These are phyloP conservation scores for Anodontia alba DNA, from an alignment of 2,888 invertebrate species.

Conservation along the genomic window DNA sequence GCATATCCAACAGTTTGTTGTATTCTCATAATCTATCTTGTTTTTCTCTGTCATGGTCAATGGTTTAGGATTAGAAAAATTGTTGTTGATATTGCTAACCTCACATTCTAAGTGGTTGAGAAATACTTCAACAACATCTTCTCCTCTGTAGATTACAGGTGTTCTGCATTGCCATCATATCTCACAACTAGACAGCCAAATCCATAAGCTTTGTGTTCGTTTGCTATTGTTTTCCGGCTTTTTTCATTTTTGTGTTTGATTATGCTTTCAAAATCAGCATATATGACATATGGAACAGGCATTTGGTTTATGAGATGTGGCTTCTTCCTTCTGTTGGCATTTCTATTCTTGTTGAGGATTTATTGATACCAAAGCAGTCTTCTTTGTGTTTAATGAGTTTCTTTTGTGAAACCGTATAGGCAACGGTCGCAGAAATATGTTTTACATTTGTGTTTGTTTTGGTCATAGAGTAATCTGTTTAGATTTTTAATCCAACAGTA, in stretches of 20 bases:
- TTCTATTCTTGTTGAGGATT: slow-evolving; percentile 31
- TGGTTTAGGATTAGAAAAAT: slow-evolving; percentile 23
- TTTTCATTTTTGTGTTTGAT: too few species aligned
- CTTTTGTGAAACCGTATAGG: too few species aligned
- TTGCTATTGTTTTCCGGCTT: slow-evolving; percentile 25
- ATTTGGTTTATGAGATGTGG: too few species aligned
- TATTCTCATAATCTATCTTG: slow-evolving; percentile 15
- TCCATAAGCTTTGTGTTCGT: slow-evolving; percentile 40
- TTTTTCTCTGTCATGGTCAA: slow-evolving; percentile 34
- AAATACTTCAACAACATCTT: slow-evolving; percentile 14
- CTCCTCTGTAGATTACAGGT: slow-evolving; percentile 25
- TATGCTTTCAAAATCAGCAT: too few species aligned
- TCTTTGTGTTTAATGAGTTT: too few species aligned
- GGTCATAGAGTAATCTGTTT: too few species aligned
- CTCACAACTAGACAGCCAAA: slow-evolving; percentile 23
- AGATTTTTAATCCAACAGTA: too few species aligned
- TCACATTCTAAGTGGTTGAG: slow-evolving; percentile 31
- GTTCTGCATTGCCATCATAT: slow-evolving; percentile 3
- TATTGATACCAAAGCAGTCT: too few species aligned
- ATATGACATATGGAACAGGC: too few species aligned
- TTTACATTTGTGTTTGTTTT: too few species aligned
- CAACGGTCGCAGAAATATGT: too few species aligned
- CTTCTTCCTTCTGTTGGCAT: slow-evolving; percentile 24
- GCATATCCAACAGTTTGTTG: slow-evolving; percentile 36
- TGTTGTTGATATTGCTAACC: slow-evolving; percentile 26